Percentiles rank a stretch among this genome's conserved stretches.
phyloP scores from a whole-genome alignment of 2,113 vertebrate species.

The Leptocoma aspasia region DNA sequence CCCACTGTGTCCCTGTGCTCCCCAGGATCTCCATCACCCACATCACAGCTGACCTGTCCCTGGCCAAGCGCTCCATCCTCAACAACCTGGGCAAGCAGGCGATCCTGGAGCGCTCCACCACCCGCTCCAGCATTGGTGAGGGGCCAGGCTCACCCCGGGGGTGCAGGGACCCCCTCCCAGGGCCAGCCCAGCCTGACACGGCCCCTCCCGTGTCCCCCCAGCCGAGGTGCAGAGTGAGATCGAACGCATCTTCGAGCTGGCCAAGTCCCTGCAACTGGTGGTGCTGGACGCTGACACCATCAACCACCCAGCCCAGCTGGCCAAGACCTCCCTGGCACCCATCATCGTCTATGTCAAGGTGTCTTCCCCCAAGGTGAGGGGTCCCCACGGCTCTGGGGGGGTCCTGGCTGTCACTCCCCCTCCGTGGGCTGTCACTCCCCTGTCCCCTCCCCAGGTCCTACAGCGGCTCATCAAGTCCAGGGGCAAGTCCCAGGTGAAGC shows the following conservation, averaged over 20 bases:
- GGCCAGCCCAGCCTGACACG: background rate
- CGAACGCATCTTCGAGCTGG: conserved; percentile 94
- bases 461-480: conserved; percentile 93
- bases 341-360: conserved; percentile 96
- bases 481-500: conserved; percentile 95
- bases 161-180: background rate
- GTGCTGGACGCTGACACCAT: conserved; percentile 95
- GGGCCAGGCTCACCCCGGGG: accelerated
- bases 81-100: conserved; percentile 90
- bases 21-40: conserved; percentile 94
- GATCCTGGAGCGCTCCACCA: conserved; percentile 93
- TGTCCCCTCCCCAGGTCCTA: conserved; percentile 77
- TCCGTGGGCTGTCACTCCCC: accelerated
- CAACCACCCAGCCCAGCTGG: conserved; percentile 92
- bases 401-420: accelerated
- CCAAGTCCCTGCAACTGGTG: conserved; percentile 94
- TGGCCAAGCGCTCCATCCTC: conserved; percentile 95
- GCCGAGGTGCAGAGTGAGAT: conserved; percentile 97
- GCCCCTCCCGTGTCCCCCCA: background rate
- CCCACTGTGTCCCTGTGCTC: background rate
- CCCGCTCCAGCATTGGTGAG: conserved; percentile 93
- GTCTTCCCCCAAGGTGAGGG: conserved; percentile 90
- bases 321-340: conserved; percentile 94
- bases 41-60: conserved; percentile 91
- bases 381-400: accelerated